Base-by-base conservation (phyloP, 2,113 vertebrate genomes). In the Hippolais icterina region DNA sequence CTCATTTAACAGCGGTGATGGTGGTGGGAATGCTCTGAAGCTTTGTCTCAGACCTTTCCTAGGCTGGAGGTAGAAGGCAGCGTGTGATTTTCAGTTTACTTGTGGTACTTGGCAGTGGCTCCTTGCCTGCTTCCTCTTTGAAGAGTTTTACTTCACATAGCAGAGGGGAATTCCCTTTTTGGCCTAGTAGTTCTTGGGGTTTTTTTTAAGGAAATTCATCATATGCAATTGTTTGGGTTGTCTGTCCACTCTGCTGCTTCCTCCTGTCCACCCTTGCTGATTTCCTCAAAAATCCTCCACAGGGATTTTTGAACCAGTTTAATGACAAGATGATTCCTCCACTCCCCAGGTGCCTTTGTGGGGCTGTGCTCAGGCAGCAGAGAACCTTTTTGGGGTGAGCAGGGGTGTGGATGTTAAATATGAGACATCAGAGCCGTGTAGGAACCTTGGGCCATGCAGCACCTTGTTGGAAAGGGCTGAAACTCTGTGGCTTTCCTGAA, bases 321-420 rank as follows among this genome's bases (percentile, higher is more conserved):
- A 12, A 21, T 14, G 57, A 22, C 17, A 17, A 68, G 76, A 35
- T 46, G 80, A 25, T 68, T 29, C 46, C 44, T 71, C 16, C 12
- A 2, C n/a, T 70, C 28, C 39, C 10, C 17, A 19, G 0, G 14
- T 24, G 41, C 35, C 39, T 24, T 18, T 0, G 5, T 25, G 66
- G 28, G 77, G 71, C 63, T 22, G 1, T 13, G 28, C 7, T 10
- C 5, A 2, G 44, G 18, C 46, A 76, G 77, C 68, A 33, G 15
- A 37, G 57, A 76, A 8, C 12, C 42, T 14, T 21, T 15, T 31
- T 57, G 1, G 17, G 39, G 15, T 46, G 63, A 63, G 68, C 42
- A 72, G 53, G 35, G 29, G 4, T 1, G 1, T 16, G 2, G 37
- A 1, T 16, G 16, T 35, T 27, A 19, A 56, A 44, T 3, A 1